Percentiles rank a stretch among this genome's conserved stretches.
Conservation (phyloP, 2,888 invertebrate species). For the Synanthedon tipuliformis region DNA sequence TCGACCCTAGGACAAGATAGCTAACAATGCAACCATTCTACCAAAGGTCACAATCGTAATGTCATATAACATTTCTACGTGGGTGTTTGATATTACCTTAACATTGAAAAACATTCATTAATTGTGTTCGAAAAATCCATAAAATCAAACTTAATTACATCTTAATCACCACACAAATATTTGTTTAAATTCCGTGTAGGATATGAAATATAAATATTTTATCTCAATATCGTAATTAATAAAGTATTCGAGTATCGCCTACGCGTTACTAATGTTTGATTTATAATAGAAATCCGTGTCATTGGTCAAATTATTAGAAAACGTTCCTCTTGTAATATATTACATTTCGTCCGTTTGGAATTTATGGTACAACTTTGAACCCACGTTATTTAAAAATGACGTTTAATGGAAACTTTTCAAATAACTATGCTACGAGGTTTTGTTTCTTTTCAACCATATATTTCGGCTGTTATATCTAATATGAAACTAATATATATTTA, state of each 20-base stretch:
- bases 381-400: slow-evolving; percentile 1
- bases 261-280: neutral
- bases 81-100: neutral
- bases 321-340: slow-evolving; percentile 28
- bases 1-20: too few species aligned
- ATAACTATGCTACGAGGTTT: too few species aligned
- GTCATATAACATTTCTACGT: neutral
- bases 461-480: too few species aligned
- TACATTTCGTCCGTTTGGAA: slow-evolving; percentile 25
- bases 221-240: neutral
- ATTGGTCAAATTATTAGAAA: slow-evolving; percentile 13
- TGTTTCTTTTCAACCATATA: too few species aligned
- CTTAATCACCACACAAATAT: neutral
- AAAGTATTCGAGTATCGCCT: neutral
- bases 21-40: neutral
- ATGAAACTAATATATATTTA: too few species aligned
- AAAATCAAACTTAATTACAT: neutral
- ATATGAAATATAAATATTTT: neutral
- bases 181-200: neutral
- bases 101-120: neutral
- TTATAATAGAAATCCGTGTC: neutral
- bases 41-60: neutral
- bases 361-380: slow-evolving; percentile 25
- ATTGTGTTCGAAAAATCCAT: neutral
- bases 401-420: too few species aligned